Conservation (phyloP, 1,140 invertebrate genomes). For the Polypedilum vanderplanki region DNA sequence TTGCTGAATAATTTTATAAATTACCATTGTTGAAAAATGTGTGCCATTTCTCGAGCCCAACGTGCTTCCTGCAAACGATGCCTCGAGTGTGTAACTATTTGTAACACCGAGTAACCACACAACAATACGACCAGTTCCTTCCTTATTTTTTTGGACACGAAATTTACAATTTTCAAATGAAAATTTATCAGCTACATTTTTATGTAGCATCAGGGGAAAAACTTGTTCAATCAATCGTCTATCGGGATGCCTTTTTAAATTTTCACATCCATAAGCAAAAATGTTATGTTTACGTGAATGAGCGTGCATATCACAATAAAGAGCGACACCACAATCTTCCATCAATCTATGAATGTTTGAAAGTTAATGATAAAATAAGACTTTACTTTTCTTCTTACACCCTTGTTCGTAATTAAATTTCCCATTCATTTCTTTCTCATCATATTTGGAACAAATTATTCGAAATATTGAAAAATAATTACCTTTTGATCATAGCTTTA, state of each 20-base stretch:
- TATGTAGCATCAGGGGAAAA: conserved; percentile 86
- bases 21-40: conserved; percentile 65
- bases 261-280: conserved; percentile 95
- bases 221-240: conserved; percentile 77
- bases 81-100: conserved; percentile 92
- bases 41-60: conserved; percentile 69
- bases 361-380: too few species aligned
- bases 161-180: conserved; percentile 91
- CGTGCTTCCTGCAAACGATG: conserved; percentile 83
- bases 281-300: conserved; percentile 92
- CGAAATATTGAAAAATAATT: background rate
- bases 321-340: conserved; percentile 84
- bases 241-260: conserved; percentile 61
- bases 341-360: conserved; percentile 62
- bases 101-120: conserved; percentile 90
- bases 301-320: conserved; percentile 93
- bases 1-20: too few species aligned
- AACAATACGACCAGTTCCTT: conserved; percentile 86
- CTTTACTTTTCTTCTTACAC: too few species aligned
- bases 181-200: conserved; percentile 91
- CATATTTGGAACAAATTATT: too few species aligned
- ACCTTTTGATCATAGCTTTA: conserved; percentile 78
- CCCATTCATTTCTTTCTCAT: too few species aligned
- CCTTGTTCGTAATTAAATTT: too few species aligned
- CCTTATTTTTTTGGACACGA: conserved; percentile 83